phyloP scores from a whole-genome alignment of 2,888 invertebrate species.

The Molanna angustata region DNA sequence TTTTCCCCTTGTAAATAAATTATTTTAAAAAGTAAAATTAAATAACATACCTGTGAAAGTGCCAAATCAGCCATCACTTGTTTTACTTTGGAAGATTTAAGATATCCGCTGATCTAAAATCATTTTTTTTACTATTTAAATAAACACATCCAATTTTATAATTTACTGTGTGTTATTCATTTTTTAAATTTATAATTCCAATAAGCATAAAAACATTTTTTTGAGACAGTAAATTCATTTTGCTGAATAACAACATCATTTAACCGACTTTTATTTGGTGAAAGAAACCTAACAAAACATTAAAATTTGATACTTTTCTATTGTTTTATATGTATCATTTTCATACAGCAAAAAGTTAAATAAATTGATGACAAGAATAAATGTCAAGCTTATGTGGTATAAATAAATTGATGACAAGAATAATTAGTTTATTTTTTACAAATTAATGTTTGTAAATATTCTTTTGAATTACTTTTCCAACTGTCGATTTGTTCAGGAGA shows the following conservation, averaged over 20 bases:
- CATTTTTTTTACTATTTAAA: background rate
- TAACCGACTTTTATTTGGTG: too few relatives aligned
- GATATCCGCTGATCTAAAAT: slow-evolving; percentile 65
- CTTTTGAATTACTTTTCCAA: too few relatives aligned
- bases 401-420: too few relatives aligned
- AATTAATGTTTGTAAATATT: too few relatives aligned
- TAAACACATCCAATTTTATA: background rate
- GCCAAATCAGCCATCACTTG: slow-evolving; percentile 93
- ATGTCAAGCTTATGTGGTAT: too few relatives aligned
- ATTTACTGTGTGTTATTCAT: background rate
- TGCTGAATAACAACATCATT: too few relatives aligned
- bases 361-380: too few relatives aligned
- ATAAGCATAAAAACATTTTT: background rate
- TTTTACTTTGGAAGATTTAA: slow-evolving; percentile 82
- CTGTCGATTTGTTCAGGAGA: too few relatives aligned
- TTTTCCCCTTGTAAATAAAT: too few relatives aligned
- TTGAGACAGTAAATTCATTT: too few relatives aligned
- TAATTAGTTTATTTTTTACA: too few relatives aligned
- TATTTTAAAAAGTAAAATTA: background rate
- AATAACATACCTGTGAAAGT: slow-evolving; percentile 64
- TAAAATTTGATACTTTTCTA: background rate
- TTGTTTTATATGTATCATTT: background rate
- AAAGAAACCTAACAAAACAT: background rate
- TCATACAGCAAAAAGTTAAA: background rate
- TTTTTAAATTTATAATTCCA: background rate